These are phyloP conservation scores for Nomada hirtipes DNA, from an alignment of 2,888 invertebrate genomes.

Conservation along the genomic window DNA sequence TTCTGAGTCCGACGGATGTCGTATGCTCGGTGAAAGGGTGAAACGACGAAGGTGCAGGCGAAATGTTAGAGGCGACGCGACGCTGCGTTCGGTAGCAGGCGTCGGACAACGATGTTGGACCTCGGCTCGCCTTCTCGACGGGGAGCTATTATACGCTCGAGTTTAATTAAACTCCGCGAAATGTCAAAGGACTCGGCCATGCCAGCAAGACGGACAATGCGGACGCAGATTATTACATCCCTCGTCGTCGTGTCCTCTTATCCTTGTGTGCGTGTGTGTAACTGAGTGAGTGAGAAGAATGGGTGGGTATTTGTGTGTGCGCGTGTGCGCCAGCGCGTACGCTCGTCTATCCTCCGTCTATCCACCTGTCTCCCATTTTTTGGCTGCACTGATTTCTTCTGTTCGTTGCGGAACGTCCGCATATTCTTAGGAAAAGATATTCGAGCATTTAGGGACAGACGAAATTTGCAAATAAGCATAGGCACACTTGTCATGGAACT, in stretches of 20 bases:
- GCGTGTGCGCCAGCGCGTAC: too few relatives aligned
- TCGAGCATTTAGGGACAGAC: too few relatives aligned
- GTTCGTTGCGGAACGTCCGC: too few relatives aligned
- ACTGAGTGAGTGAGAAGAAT: too few relatives aligned
- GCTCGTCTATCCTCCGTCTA: too few relatives aligned
- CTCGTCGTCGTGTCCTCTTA: conserved; percentile 75
- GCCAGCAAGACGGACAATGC: conserved; percentile 83
- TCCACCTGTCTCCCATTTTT: too few relatives aligned
- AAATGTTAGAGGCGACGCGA: conserved; percentile 58
- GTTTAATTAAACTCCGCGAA: conserved; percentile 84
- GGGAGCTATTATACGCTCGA: conserved; percentile 79
- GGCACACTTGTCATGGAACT: too few relatives aligned
- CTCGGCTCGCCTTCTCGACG: conserved; percentile 68
- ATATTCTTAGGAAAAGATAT: too few relatives aligned
- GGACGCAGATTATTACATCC: conserved; percentile 79
- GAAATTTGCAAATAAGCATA: too few relatives aligned
- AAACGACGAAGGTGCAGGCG: conserved; percentile 51
- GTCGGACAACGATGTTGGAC: conserved; percentile 64
- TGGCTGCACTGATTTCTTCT: too few relatives aligned
- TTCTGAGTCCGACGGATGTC: conserved; percentile 5
- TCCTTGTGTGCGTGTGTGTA: conserved; percentile 33
- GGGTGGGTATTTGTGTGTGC: too few relatives aligned
- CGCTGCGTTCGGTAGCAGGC: conserved; percentile 50
- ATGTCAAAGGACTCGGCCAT: conserved; percentile 82
- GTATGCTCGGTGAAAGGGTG: conserved; percentile 8